phyloP scores from a whole-genome alignment of 2,113 vertebrate genomes.

The Tyto alba region DNA sequence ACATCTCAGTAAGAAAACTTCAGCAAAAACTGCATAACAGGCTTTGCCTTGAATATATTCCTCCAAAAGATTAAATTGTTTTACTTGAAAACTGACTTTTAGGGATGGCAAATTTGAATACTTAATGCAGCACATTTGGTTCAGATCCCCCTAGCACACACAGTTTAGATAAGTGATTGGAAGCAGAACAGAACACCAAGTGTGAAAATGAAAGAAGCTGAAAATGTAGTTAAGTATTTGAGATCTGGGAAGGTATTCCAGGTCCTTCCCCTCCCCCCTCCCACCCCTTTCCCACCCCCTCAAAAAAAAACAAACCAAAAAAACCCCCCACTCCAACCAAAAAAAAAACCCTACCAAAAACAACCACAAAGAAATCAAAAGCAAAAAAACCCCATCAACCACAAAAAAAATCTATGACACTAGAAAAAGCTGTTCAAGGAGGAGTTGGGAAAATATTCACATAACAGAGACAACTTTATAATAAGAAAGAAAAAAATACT shows the following conservation, averaged over 20 bases:
- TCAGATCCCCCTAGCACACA: neutral
- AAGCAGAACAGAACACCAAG: neutral
- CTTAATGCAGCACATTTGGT: neutral
- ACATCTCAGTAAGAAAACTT: neutral
- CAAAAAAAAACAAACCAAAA: no score
- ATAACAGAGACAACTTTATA: neutral
- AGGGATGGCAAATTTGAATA: neutral
- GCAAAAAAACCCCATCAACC: neutral
- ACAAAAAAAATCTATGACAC: neutral
- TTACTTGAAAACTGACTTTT: neutral
- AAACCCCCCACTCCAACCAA: neutral
- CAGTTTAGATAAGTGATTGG: fast-evolving
- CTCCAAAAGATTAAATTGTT: neutral
- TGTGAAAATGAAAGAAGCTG: neutral
- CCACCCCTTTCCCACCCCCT: no score
- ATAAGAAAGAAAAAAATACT: neutral
- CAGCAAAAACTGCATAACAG: neutral
- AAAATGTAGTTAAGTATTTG: no score
- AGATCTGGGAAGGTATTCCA: no score
- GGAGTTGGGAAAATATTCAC: neutral
- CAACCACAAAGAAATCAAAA: neutral
- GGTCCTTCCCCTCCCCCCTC: no score
- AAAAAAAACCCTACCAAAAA: neutral
- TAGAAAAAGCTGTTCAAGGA: neutral
- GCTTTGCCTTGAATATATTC: neutral